These are phyloP conservation scores for Tridacna gigas DNA, from an alignment of 2,888 invertebrate genomes.

Conservation along the genomic window DNA sequence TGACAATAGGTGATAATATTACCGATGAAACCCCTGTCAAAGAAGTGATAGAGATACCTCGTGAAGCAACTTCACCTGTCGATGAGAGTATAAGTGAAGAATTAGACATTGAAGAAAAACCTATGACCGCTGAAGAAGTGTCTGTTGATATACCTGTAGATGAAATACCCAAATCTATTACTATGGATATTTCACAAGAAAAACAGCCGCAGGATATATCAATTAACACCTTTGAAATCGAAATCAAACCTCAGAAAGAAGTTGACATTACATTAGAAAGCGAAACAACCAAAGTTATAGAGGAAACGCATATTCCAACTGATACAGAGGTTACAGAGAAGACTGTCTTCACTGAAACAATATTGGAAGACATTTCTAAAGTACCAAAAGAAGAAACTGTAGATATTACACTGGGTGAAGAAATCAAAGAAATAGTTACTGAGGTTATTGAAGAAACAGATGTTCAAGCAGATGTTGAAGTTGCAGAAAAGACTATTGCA, in stretches of 20 bases:
- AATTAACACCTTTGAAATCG: not conserved
- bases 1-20: not conserved
- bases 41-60: not conserved
- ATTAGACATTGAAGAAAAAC: slow-evolving; percentile 18
- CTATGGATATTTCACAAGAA: slow-evolving; percentile 20
- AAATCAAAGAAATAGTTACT: slow-evolving; percentile 11
- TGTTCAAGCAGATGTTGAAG: slow-evolving; percentile 16
- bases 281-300: not conserved
- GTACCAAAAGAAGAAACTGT: not conserved
- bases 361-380: not conserved
- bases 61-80: slow-evolving; percentile 19
- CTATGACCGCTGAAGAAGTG: slow-evolving; percentile 23
- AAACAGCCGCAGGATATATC: not conserved
- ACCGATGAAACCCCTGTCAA: slow-evolving; percentile 28
- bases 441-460: slow-evolving; percentile 31
- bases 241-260: slow-evolving; percentile 3
- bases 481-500: slow-evolving; percentile 18
- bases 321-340: not conserved
- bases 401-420: not conserved
- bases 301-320: not conserved
- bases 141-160: slow-evolving; percentile 20
- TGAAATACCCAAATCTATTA: slow-evolving; percentile 24
- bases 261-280: not conserved
- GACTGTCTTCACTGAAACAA: not conserved
- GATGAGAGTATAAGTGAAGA: slow-evolving; percentile 18